phyloP scores from a whole-genome alignment of 2,113 vertebrate genomes.

The Atlantisia rogersi region DNA sequence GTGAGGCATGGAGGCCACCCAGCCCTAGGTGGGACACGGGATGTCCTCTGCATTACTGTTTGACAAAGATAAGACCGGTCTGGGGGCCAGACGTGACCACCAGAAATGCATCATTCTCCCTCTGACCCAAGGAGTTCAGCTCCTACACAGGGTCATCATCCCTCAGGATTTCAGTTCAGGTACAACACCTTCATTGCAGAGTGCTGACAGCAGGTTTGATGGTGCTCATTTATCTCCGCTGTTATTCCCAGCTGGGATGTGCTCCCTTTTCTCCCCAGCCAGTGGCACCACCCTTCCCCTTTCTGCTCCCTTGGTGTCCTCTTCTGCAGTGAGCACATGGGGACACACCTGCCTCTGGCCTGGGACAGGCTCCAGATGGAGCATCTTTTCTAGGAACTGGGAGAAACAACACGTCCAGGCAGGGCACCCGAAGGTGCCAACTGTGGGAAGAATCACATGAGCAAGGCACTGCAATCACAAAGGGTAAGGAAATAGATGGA shows the following conservation, averaged over 20 bases:
- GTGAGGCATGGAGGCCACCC: not conserved
- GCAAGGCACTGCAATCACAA: rapidly evolving
- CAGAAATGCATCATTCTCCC: not conserved
- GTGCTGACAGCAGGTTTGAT: not conserved
- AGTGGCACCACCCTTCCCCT: not conserved
- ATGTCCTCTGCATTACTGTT: not conserved
- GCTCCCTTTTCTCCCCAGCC: not conserved
- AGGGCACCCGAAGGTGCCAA: not conserved
- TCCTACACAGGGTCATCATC: not conserved
- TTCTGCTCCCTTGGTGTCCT: not conserved
- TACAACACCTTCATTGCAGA: not conserved
- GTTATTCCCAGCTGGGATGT: not conserved
- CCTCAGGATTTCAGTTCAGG: not conserved
- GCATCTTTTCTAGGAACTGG: not conserved
- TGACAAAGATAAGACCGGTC: not conserved
- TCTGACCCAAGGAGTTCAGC: not conserved
- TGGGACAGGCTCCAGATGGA: not conserved
- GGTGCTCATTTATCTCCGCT: not conserved
- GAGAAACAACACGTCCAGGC: not conserved
- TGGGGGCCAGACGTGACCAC: not conserved
- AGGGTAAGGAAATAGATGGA: not conserved
- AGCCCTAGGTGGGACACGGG: rapidly evolving
- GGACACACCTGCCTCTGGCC: not conserved
- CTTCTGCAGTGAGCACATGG: not conserved
- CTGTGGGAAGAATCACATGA: rapidly evolving